phyloP scores from a whole-genome alignment of 2,888 invertebrate genomes.

The Agrenia bidenticulata region DNA sequence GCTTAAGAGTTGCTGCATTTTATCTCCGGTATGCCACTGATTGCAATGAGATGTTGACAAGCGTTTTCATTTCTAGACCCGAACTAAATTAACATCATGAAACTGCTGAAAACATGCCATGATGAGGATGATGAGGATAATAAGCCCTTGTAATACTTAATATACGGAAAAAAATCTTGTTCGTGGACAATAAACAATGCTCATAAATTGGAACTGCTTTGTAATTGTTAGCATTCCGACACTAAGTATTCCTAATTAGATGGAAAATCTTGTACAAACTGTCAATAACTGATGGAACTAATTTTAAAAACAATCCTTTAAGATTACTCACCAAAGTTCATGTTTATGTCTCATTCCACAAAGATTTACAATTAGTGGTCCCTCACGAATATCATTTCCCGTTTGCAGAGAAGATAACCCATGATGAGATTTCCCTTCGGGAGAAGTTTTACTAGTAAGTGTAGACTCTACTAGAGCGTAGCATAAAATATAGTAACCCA shows the following conservation, averaged over 20 bases:
- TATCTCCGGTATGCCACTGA: conserved; percentile 19
- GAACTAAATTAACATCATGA: too few species aligned
- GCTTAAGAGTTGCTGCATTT: not conserved
- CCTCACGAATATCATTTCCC: not conserved
- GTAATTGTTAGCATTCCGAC: conserved; percentile 10
- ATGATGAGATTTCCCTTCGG: too few species aligned
- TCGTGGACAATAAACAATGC: conserved; percentile 18
- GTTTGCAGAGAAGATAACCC: too few species aligned
- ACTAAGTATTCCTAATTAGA: conserved; percentile 14
- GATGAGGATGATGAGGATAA: too few species aligned
- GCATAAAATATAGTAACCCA: too few species aligned
- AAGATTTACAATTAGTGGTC: conserved; percentile 1
- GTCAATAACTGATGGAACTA: conserved; percentile 14
- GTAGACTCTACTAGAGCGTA: too few species aligned
- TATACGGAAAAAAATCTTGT: not conserved
- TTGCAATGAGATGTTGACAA: conserved; percentile 23
- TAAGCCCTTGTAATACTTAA: too few species aligned
- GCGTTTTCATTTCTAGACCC: not conserved
- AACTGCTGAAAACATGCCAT: too few species aligned
- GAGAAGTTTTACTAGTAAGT: too few species aligned
- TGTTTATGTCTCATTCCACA: not conserved
- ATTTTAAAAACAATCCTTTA: too few species aligned
- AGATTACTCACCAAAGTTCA: not conserved
- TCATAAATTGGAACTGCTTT: conserved; percentile 9
- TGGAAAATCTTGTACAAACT: conserved; percentile 6